Conservation (phyloP, 2,797 vertebrate genomes). For the Prunella strophiata region DNA sequence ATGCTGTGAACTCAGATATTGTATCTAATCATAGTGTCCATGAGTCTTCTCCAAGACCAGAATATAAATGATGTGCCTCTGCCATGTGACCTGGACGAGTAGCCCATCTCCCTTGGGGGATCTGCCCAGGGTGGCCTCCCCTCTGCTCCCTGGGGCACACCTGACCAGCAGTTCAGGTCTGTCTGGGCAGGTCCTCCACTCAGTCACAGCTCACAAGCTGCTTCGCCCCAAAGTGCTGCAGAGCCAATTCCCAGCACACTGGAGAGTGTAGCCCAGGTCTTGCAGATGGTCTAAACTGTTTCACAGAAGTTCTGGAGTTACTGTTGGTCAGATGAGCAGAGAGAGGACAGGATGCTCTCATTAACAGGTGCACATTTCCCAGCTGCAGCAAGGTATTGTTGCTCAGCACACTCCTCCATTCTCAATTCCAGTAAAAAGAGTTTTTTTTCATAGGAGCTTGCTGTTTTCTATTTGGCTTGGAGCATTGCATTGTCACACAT, state of each 20-base stretch:
- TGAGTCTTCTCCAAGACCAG: neutral
- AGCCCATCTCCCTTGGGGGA: neutral
- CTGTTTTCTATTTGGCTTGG: neutral
- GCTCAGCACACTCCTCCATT: neutral
- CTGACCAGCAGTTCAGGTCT: neutral
- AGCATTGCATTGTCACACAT: neutral
- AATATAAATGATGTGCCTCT: neutral
- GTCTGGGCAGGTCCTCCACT: neutral
- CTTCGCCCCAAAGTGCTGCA: neutral
- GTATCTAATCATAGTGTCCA: neutral
- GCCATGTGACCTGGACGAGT: accelerated
- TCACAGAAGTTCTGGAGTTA: neutral
- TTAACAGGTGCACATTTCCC: neutral
- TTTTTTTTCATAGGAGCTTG: neutral
- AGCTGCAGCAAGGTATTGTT: neutral
- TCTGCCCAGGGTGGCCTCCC: neutral
- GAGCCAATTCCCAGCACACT: neutral
- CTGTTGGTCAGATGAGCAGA: neutral
- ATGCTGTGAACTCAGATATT: neutral
- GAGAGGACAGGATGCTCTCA: neutral
- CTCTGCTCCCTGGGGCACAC: neutral
- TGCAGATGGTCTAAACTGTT: neutral
- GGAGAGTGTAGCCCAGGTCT: neutral
- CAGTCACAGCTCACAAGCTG: neutral
- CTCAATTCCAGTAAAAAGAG: neutral